phyloP scores from a whole-genome alignment of 2,113 vertebrate genomes.

The Myiozetetes cayanensis region DNA sequence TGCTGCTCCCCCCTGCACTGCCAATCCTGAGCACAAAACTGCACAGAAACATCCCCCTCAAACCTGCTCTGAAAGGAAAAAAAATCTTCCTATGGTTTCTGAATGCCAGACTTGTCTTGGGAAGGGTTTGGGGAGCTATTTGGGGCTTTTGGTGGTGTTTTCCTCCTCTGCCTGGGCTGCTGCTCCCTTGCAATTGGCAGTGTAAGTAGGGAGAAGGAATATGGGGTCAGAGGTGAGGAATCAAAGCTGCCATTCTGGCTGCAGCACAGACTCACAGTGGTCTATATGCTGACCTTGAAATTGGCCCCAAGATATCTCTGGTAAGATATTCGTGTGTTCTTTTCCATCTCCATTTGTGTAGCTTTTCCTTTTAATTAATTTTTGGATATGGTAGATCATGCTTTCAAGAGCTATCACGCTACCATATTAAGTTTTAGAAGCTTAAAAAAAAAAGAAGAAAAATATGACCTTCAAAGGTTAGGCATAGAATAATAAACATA shows the following conservation, averaged over 20 bases:
- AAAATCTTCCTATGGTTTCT: accelerated
- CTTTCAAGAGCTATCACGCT: neutral
- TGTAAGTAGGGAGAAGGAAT: neutral
- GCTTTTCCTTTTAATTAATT: neutral
- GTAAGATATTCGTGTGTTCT: neutral
- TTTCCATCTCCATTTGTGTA: neutral
- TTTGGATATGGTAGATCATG: neutral
- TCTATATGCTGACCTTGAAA: neutral
- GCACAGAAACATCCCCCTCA: neutral
- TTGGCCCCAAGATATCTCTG: neutral
- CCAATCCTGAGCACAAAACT: neutral
- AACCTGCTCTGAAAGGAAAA: neutral
- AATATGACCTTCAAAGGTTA: neutral
- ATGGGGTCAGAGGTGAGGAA: neutral
- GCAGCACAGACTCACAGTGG: neutral
- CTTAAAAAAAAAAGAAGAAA: neutral
- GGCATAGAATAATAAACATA: neutral
- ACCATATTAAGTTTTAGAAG: neutral
- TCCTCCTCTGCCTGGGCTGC: neutral
- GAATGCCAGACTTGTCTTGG: neutral
- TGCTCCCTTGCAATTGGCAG: neutral
- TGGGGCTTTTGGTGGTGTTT: accelerated
- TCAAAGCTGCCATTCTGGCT: neutral
- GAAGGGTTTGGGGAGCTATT: accelerated
- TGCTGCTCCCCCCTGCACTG: neutral